Evolutionary conservation across 2,888 invertebrate species (phyloP).

Genomic region (Phengaris arion): DNA sequence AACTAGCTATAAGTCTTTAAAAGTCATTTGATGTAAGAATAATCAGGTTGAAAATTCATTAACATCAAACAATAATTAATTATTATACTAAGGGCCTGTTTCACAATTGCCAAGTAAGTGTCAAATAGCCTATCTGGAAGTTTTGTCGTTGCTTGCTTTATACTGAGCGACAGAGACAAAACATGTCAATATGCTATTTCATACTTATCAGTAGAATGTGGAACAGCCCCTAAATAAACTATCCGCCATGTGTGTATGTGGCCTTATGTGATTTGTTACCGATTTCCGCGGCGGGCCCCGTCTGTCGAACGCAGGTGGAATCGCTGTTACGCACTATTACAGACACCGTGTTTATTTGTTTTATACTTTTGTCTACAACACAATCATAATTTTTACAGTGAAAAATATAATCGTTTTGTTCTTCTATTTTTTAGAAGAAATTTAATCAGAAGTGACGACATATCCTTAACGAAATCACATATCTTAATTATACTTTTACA

Average conservation of each 20-base stretch:
- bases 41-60: too few relatives aligned
- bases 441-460: background rate
- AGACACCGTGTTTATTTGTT: conserved; percentile 33
- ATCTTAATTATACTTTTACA: too few relatives aligned
- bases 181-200: too few relatives aligned
- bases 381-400: conserved; percentile 14
- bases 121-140: background rate
- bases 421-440: background rate
- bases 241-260: conserved; percentile 34
- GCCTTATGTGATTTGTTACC: conserved; percentile 61
- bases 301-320: conserved; percentile 52
- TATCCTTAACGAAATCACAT: too few relatives aligned
- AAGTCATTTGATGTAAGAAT: too few relatives aligned
- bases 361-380: conserved; percentile 4
- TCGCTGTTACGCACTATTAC: conserved; percentile 40
- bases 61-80: too few relatives aligned
- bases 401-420: background rate
- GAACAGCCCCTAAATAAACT: background rate
- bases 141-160: too few relatives aligned
- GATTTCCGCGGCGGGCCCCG: conserved; percentile 47
- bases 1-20: too few relatives aligned
- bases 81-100: background rate
- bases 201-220: background rate
- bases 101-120: background rate
- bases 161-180: too few relatives aligned